Conservation (phyloP, 2,888 invertebrate genomes). For the Leucophenga montana region DNA sequence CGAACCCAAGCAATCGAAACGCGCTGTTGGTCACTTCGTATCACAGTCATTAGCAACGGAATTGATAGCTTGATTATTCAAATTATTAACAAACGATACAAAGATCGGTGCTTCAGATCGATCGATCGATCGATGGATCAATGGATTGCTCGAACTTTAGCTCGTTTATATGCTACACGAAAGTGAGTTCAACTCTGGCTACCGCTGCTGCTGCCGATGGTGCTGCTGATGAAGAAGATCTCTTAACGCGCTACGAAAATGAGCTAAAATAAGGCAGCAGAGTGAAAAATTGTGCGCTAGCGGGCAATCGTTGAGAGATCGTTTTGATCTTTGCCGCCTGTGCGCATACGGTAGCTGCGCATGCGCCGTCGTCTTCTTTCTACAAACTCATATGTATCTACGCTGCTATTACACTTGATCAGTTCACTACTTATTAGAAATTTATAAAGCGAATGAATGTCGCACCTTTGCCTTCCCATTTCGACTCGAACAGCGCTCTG, state of each 20-base stretch:
- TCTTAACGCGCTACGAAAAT: constrained; percentile 20
- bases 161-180: constrained; percentile 35
- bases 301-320: constrained; percentile 48
- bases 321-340: constrained; percentile 62
- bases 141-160: constrained; percentile 29
- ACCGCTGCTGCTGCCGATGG: no score
- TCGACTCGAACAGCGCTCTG: not conserved
- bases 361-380: not conserved
- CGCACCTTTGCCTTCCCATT: constrained; percentile 27
- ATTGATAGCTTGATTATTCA: constrained; percentile 73
- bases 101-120: constrained; percentile 31
- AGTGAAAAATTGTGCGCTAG: constrained; percentile 61
- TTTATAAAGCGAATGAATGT: constrained; percentile 1
- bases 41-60: constrained; percentile 69
- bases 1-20: not conserved
- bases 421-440: constrained; percentile 40
- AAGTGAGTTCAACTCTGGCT: constrained; percentile 47
- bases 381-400: not conserved
- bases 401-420: constrained; percentile 36
- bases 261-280: constrained; percentile 32
- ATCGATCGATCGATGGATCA: constrained; percentile 30
- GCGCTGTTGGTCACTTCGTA: constrained; percentile 43
- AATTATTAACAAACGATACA: constrained; percentile 64
- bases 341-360: constrained; percentile 57
- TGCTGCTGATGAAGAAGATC: not conserved